Evolutionary conservation across 2,113 vertebrate genomes (phyloP).

Genomic region (Gobius niger): DNA sequence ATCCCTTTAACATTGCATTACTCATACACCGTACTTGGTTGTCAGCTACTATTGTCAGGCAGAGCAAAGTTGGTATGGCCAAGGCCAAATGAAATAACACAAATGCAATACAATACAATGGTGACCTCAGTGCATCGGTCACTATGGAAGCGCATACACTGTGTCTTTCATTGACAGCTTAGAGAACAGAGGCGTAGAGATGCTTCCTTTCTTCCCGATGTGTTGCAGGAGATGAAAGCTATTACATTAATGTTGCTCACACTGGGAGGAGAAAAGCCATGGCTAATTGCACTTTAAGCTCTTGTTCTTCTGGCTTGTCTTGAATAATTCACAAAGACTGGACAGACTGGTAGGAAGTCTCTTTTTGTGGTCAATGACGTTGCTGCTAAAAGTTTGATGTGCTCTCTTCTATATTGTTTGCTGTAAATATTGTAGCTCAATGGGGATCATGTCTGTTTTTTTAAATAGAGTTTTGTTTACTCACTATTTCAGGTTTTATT

Average conservation of each 20-base stretch:
- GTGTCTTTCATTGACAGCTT: constrained; percentile 40
- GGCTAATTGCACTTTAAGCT: constrained; percentile 74
- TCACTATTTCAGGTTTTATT: background rate
- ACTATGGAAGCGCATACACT: constrained; percentile 5
- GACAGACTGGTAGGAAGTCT: constrained; percentile 57
- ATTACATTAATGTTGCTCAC: constrained; percentile 74
- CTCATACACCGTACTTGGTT: no score
- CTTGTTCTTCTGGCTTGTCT: constrained; percentile 64
- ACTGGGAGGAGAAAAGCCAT: constrained; percentile 61
- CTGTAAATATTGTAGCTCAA: constrained; percentile 24
- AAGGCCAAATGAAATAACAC: no score
- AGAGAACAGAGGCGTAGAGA: constrained; percentile 26
- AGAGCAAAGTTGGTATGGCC: no score
- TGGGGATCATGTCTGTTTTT: background rate
- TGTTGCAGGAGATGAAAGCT: constrained; percentile 68
- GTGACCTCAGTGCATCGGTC: background rate
- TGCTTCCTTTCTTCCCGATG: constrained; percentile 54
- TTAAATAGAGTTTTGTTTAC: background rate
- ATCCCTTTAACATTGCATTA: no score
- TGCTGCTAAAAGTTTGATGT: constrained; percentile 56
- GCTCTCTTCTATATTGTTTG: constrained; percentile 34
- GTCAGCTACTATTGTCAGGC: no score
- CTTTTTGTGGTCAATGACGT: constrained; percentile 38
- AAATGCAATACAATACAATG: no score
- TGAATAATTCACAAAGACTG: constrained; percentile 75